phyloP scores from a whole-genome alignment of 1,140 invertebrate species.

The Calycopis cecrops region DNA sequence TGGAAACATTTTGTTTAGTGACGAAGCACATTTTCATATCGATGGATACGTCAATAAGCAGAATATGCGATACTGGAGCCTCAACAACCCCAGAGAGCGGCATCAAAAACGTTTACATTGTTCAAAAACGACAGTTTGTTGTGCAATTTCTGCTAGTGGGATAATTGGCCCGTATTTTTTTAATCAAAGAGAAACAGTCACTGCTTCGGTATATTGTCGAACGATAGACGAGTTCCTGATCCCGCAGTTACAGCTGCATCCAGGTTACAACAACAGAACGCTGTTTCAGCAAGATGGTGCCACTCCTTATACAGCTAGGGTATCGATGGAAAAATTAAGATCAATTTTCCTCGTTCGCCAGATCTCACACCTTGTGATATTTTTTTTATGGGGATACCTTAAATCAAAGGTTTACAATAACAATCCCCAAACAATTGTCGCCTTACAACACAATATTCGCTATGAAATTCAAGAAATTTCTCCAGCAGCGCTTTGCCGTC shows the following conservation, averaged over 20 bases:
- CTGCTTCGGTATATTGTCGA: conserved; percentile 13
- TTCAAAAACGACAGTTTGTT: conserved; percentile 20
- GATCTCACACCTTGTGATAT: no score
- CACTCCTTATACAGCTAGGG: conserved; percentile 13
- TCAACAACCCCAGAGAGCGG: conserved; percentile 13
- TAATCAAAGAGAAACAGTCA: conserved; percentile 14
- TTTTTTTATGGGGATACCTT: conserved; percentile 3
- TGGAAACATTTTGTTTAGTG: no score
- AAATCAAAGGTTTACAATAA: background rate
- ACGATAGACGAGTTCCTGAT: conserved; percentile 18
- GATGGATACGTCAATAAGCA: conserved; percentile 18
- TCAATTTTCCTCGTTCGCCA: no score
- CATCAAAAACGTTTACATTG: conserved; percentile 21
- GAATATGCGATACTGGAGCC: conserved; percentile 19
- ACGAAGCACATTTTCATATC: conserved; percentile 20
- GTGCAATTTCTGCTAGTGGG: conserved; percentile 14
- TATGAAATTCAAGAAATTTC: background rate
- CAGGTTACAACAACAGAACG: conserved; percentile 16
- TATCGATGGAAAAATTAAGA: no score
- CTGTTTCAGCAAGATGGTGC: conserved; percentile 10
- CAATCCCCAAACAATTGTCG: background rate
- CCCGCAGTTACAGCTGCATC: conserved; percentile 14
- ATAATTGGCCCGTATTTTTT: conserved; percentile 13
- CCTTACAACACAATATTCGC: background rate
- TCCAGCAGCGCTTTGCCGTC: background rate